Evolutionary conservation across 2,888 invertebrate species (phyloP), one percentile per base, ranked within the genome.

Genomic region (Habrosyne pyritoides): DNA sequence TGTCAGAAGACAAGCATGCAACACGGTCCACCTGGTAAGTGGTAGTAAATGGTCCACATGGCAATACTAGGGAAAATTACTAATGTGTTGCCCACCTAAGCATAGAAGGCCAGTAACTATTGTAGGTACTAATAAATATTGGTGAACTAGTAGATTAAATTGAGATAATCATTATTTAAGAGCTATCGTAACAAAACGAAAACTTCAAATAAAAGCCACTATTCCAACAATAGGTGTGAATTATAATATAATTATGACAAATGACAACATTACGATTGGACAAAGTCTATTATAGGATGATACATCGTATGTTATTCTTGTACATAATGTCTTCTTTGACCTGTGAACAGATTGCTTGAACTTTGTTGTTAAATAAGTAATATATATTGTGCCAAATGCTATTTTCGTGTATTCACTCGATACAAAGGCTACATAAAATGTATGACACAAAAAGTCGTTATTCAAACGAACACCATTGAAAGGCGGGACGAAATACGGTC

Each of bases 211-310:
- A n/a, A 33, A 33, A n/a, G 33, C n/a, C n/a, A n/a, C 8, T 33
- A 52, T 53, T 28, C 22, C 50, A 59, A 62, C 54, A 53, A 57
- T 56, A 53, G 54, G 52, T 7, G 49, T 52, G 64, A 60, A 62
- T 62, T 54, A 66, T 67, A 64, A 60, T 66, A 64, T 72, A 69
- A 73, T 70, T 72, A 70, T 59, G 61, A 56, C 66, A 61, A 64
- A 64, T 58, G 63, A 59, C 67, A 67, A 70, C 61, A 63, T 66
- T 70, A 62, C 60, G 52, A 59, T 67, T 69, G 79, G 69, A 60
- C 71, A 69, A 75, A 74, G 75, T 76, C 73, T 75, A 77, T 69
- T 58, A 59, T 64, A 67, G 55, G 69, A 69, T 65, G 64, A 63
- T 49, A 59, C 56, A 50, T 28, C 50, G 26, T 54, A 62, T 53